Conservation (phyloP, 2,113 vertebrate species). For the Spilogale gracilis region DNA sequence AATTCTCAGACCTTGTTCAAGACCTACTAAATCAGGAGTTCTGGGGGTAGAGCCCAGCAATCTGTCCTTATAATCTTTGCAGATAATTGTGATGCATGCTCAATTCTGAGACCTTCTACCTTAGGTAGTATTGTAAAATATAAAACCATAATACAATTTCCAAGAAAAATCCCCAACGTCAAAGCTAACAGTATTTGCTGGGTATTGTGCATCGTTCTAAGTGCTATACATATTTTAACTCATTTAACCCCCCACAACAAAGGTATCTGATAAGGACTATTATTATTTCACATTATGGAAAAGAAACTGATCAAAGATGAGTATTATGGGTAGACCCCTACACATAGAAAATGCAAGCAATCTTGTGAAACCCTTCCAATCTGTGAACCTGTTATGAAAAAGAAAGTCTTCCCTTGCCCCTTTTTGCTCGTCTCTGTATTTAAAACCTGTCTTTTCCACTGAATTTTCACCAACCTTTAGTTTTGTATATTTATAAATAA, state of each 20-base stretch:
- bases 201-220: neutral
- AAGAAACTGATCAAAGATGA: neutral
- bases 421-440: neutral
- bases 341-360: neutral
- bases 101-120: neutral
- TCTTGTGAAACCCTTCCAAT: neutral
- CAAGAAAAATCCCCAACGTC: slow-evolving; percentile 2
- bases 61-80: neutral
- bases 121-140: neutral
- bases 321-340: neutral
- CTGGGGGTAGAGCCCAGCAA: neutral
- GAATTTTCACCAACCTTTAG: neutral
- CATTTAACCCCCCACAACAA: neutral
- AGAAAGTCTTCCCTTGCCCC: neutral
- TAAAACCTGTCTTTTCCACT: neutral
- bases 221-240: neutral
- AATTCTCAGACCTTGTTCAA: neutral
- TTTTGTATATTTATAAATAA: neutral
- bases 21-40: neutral
- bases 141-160: neutral
- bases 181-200: neutral
- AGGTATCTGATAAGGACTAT: neutral
- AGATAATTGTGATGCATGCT: neutral
- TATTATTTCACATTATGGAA: neutral
- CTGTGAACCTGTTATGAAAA: neutral